These are phyloP conservation scores for Leptoteleia sp. DNA, from an alignment of 1,140 invertebrate species.

Conservation along the genomic window DNA sequence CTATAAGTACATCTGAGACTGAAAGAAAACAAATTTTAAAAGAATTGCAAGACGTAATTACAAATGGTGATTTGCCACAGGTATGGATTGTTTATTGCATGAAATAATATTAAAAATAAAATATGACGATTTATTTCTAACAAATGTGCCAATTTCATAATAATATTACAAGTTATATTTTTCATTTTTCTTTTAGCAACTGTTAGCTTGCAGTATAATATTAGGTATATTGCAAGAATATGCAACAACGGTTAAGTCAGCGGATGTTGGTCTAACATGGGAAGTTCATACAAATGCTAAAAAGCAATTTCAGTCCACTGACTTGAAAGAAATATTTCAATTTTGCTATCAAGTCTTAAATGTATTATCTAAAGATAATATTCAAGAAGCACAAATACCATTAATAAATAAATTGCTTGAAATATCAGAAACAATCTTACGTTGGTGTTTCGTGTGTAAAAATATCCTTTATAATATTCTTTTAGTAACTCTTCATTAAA, in stretches of 20 bases:
- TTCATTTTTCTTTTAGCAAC: slow-evolving; percentile 81
- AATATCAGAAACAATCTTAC: slow-evolving; percentile 87
- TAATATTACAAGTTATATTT: not conserved
- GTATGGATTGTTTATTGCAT: slow-evolving; percentile 72
- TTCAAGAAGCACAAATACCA: slow-evolving; percentile 81
- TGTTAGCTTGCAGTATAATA: slow-evolving; percentile 90
- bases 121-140: no score
- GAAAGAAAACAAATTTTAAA: slow-evolving; percentile 86
- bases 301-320: slow-evolving; percentile 89
- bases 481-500: slow-evolving; percentile 37
- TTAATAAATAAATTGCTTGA: slow-evolving; percentile 86
- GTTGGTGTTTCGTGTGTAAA: slow-evolving; percentile 87
- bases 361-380: slow-evolving; percentile 83
- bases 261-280: slow-evolving; percentile 92
- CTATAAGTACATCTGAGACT: slow-evolving; percentile 86
- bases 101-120: no score
- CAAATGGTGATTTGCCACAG: slow-evolving; percentile 83
- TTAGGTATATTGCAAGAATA: slow-evolving; percentile 93
- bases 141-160: no score
- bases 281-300: slow-evolving; percentile 92
- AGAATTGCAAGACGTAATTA: slow-evolving; percentile 88
- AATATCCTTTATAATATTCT: slow-evolving; percentile 83
- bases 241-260: slow-evolving; percentile 90
- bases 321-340: slow-evolving; percentile 90
- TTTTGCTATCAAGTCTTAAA: slow-evolving; percentile 84